Evolutionary conservation across 2,888 invertebrate genomes (phyloP).

Genomic region (Euplagia quadripunctaria): DNA sequence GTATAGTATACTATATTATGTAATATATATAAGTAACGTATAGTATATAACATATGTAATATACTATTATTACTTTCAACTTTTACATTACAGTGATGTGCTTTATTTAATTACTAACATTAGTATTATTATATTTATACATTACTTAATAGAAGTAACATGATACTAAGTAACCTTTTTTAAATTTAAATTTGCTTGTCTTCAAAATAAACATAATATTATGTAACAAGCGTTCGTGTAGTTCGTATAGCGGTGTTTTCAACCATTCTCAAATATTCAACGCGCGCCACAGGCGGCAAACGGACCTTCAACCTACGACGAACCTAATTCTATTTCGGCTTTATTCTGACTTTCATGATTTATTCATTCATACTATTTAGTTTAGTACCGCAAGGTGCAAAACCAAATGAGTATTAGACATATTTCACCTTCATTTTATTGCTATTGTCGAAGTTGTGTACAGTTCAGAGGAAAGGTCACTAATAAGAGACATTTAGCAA

Average conservation of each 20-base stretch:
- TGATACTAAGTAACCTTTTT: background rate
- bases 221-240: constrained; percentile 3
- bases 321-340: constrained; percentile 43
- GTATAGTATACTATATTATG: no score
- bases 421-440: background rate
- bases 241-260: constrained; percentile 41
- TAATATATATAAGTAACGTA: no score
- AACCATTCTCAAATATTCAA: constrained; percentile 58
- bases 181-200: background rate
- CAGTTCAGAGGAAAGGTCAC: background rate
- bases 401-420: no score
- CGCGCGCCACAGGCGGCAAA: constrained; percentile 55
- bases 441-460: background rate
- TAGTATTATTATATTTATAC: no score
- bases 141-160: background rate
- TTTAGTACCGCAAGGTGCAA: background rate
- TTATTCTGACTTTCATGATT: constrained; percentile 37
- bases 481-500: background rate
- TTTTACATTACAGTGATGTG: no score
- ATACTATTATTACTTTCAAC: no score
- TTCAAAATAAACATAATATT: constrained; percentile 18
- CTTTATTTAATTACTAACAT: no score
- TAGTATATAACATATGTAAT: no score
- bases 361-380: constrained; percentile 33
- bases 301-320: constrained; percentile 38